These are phyloP conservation scores for Epinephelus coioides DNA, from an alignment of 2,797 vertebrate species.

Conservation along the genomic window DNA sequence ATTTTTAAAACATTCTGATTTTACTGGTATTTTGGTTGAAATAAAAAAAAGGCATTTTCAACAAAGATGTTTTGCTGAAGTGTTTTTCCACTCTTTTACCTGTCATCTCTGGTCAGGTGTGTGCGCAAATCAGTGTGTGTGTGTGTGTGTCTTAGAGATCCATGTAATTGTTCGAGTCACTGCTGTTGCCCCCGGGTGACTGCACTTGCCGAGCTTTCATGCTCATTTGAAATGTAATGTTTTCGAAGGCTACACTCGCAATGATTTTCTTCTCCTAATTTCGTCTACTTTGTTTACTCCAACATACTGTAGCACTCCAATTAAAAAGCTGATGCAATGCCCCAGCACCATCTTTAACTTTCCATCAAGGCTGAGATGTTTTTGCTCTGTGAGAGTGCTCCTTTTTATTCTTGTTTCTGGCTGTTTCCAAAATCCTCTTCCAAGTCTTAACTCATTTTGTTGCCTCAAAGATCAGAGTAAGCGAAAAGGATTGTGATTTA, in stretches of 20 bases:
- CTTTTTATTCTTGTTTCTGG: constrained; percentile 39
- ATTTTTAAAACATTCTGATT: neutral
- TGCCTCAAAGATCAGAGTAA: constrained; percentile 52
- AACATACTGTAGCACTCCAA: constrained; percentile 45
- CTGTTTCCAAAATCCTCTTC: constrained; percentile 59
- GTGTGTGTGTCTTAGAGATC: neutral
- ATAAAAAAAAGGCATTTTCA: neutral
- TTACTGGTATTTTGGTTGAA: neutral
- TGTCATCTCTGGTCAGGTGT: neutral
- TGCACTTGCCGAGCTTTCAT: constrained; percentile 19
- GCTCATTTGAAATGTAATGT: constrained; percentile 22
- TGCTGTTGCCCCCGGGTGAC: neutral
- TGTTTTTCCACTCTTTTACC: neutral
- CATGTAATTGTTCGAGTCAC: constrained; percentile 9
- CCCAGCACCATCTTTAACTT: constrained; percentile 39
- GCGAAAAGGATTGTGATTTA: constrained; percentile 45
- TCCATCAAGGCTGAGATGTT: constrained; percentile 52
- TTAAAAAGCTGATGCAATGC: constrained; percentile 60
- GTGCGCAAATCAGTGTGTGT: neutral
- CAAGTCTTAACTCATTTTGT: constrained; percentile 54
- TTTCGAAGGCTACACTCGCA: constrained; percentile 27
- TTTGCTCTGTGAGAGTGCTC: constrained; percentile 21
- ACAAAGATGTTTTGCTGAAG: neutral
- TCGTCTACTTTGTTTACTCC: constrained; percentile 51
- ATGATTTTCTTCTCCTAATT: constrained; percentile 52